These are phyloP conservation scores for Agrochola circellaris DNA, from an alignment of 2,888 invertebrate species.

Conservation along the genomic window DNA sequence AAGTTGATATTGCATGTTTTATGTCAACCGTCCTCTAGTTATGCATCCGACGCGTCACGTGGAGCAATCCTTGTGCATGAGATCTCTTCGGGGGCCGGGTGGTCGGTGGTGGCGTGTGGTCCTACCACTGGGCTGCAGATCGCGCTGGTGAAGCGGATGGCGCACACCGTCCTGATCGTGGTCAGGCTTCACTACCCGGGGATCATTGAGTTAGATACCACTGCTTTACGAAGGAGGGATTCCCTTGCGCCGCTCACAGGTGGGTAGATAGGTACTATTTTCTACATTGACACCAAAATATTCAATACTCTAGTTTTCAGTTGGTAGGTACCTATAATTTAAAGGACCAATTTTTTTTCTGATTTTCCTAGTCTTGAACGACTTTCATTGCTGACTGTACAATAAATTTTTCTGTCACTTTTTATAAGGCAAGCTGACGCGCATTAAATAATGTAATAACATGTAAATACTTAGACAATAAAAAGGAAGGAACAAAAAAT, in stretches of 20 bases:
- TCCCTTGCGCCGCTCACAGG: slow-evolving; percentile 87
- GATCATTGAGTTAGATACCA: slow-evolving; percentile 92
- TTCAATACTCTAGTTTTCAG: background rate
- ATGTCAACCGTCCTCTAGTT: slow-evolving; percentile 72
- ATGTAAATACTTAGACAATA: background rate
- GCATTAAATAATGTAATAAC: background rate
- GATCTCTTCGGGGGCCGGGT: slow-evolving; percentile 91
- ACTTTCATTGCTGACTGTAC: background rate
- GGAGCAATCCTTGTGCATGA: slow-evolving; percentile 93
- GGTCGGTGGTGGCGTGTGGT: slow-evolving; percentile 91
- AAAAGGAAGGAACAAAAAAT: background rate
- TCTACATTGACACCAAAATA: background rate
- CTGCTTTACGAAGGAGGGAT: slow-evolving; percentile 91
- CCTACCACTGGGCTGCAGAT: slow-evolving; percentile 92
- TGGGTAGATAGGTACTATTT: slow-evolving; percentile 42
- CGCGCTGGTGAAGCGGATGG: slow-evolving; percentile 90
- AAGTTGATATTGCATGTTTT: slow-evolving; percentile 13
- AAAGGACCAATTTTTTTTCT: background rate
- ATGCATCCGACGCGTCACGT: slow-evolving; percentile 93
- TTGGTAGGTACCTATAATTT: background rate
- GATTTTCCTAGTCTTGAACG: background rate
- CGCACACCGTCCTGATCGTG: slow-evolving; percentile 91
- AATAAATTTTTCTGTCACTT: background rate
- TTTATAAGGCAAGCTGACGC: background rate
- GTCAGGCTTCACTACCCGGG: slow-evolving; percentile 92